These are phyloP conservation scores for Antennarius maculatus DNA, from an alignment of 2,797 vertebrate genomes.

Conservation along the genomic window DNA sequence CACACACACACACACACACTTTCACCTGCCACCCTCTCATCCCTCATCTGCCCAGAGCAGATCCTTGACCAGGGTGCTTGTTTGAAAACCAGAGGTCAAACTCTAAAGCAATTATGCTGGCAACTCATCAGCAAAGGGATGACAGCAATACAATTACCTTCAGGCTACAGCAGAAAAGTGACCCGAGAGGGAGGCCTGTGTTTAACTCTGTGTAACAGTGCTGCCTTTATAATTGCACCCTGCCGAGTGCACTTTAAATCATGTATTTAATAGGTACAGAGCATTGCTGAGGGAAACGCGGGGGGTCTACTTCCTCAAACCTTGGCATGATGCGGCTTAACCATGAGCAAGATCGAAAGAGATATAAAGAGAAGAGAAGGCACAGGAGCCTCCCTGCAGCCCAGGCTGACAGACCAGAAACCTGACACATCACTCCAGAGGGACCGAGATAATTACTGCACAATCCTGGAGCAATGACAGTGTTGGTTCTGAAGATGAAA, in stretches of 20 bases:
- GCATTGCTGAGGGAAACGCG: constrained; percentile 20
- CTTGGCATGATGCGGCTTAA: constrained; percentile 42
- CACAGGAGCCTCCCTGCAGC: constrained; percentile 45
- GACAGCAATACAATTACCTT: constrained; percentile 80
- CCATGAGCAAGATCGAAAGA: constrained; percentile 41
- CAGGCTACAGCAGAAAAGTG: constrained; percentile 59
- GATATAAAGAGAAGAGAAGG: constrained; percentile 47
- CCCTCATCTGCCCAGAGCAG: constrained; percentile 61
- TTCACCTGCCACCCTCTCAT: constrained; percentile 46
- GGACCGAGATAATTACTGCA: constrained; percentile 60
- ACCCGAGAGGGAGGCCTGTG: constrained; percentile 45
- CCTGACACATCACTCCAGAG: constrained; percentile 47
- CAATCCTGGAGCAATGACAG: no score
- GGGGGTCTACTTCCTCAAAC: constrained; percentile 51
- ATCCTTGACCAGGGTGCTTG: constrained; percentile 75
- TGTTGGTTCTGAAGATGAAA: no score
- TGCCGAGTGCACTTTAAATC: constrained; percentile 72
- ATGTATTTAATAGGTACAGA: constrained; percentile 71
- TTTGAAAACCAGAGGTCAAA: constrained; percentile 79
- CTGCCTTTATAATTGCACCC: constrained; percentile 64
- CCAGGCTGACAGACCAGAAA: constrained; percentile 37
- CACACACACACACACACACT: constrained; percentile 20
- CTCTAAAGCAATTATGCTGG: constrained; percentile 76
- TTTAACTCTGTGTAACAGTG: constrained; percentile 65
- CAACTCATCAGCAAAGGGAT: constrained; percentile 76